Conservation (phyloP, 2,888 invertebrate species). For the Trilocha varians region DNA sequence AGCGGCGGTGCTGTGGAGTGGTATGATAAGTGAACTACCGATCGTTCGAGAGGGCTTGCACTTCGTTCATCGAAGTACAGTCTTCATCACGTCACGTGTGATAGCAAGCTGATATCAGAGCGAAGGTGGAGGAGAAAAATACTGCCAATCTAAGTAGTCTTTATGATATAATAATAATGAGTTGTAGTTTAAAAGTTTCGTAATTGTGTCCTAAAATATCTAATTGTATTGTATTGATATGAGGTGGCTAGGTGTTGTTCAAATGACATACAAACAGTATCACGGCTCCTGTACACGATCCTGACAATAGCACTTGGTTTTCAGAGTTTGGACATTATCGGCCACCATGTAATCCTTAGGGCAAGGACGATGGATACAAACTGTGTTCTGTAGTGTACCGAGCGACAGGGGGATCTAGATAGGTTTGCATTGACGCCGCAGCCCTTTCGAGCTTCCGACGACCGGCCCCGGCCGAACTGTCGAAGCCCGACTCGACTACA, state of each 20-base stretch:
- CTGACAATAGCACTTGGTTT: constrained; percentile 14
- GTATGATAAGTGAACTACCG: constrained; percentile 4
- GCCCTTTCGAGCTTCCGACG: constrained; percentile 16
- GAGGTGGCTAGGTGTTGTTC: constrained; percentile 35
- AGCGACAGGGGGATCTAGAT: constrained; percentile 62
- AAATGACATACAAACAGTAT: constrained; percentile 15
- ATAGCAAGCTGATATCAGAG: constrained; percentile 48
- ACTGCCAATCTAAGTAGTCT: constrained; percentile 71
- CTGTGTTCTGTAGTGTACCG: constrained; percentile 70
- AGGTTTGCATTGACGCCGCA: constrained; percentile 43
- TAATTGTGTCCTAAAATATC: constrained; percentile 64
- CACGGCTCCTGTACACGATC: constrained; percentile 8
- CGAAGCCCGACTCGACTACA: constrained; percentile 20
- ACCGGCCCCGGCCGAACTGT: constrained; percentile 11
- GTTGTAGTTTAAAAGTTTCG: constrained; percentile 63
- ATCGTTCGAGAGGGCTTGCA: constrained; percentile 6
- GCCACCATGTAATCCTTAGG: constrained; percentile 46
- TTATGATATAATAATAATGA: constrained; percentile 52
- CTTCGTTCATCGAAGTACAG: constrained; percentile 8
- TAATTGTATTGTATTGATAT: constrained; percentile 61
- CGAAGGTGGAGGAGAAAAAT: constrained; percentile 49
- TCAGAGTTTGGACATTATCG: constrained; percentile 26
- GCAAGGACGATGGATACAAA: constrained; percentile 62
- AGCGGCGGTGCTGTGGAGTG: not conserved
- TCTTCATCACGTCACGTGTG: constrained; percentile 28